Evolutionary conservation across 2,888 invertebrate genomes (phyloP), one percentile per base, ranked within the genome.

Genomic region (Toxonevra muliebris): DNA sequence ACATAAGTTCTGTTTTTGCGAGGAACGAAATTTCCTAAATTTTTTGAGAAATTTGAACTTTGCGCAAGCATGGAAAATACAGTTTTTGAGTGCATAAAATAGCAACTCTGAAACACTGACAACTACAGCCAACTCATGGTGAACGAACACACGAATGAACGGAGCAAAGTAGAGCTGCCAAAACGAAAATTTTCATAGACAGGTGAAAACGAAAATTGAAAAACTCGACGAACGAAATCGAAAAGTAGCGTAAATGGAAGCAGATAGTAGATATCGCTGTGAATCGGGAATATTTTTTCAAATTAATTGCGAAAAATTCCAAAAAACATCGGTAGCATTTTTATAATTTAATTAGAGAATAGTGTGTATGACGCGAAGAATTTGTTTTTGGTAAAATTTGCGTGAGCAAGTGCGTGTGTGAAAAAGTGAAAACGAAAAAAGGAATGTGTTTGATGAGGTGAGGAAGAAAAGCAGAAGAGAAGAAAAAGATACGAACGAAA

Each of bases 141-240:
- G 48, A 48, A 48, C 12, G 12, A n/a, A n/a, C 15, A 5, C 2
- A 48, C 48, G 48, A 48, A 48, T 48, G 48, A 8, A 48, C 15
- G 15, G 2, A 48, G 2, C 13, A n/a, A 48, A 54, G 17, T n/a
- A 19, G 54, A 20, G 53, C 11, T 19, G 54, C 54, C 12, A 20
- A 17, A 17, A 54, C n/a, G 54, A 54, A 54, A 54, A 19, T 48
- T 13, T 30, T 30, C 30, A 41, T 7, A 57, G 63, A 40, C 60
- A 65, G 65, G 59, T 65, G 65, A 48, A 61, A 61, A 61, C 10
- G 48, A 40, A 50, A 61, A 40, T 43, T 20, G 19, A 45, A 53
- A 58, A 62, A 60, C 57, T 64, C 52, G 48, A 65, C 61, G 70
- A 70, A 65, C 61, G 65, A 67, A 59, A 62, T 68, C 61, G 65